Conservation (phyloP, 2,888 invertebrate species). For the Ectemnius lituratus region DNA sequence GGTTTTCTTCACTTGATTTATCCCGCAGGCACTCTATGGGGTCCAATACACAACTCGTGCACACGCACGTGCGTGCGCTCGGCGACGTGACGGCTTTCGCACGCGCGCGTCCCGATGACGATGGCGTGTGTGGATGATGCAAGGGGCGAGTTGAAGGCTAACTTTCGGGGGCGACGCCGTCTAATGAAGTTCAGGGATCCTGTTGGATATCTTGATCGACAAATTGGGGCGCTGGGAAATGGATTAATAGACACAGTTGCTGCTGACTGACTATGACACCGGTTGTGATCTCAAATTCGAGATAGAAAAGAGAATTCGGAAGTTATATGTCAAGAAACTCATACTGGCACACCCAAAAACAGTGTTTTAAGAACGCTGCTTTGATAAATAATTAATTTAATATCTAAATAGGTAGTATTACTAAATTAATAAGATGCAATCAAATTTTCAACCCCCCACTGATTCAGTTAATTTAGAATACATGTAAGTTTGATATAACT, state of each 20-base stretch:
- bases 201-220: slow-evolving; percentile 28
- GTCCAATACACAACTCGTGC: slow-evolving; percentile 29
- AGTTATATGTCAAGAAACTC: too few relatives aligned
- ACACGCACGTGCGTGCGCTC: slow-evolving; percentile 47
- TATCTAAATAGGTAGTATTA: too few relatives aligned
- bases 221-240: slow-evolving; percentile 17
- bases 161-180: slow-evolving; percentile 12
- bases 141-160: background rate
- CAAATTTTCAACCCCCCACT: too few relatives aligned
- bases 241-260: too few relatives aligned
- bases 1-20: slow-evolving; percentile 72
- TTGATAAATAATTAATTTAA: too few relatives aligned
- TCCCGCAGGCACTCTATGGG: slow-evolving; percentile 48
- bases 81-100: slow-evolving; percentile 44
- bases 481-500: too few relatives aligned
- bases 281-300: too few relatives aligned
- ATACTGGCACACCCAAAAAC: too few relatives aligned
- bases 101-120: slow-evolving; percentile 24
- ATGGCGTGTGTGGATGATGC: slow-evolving; percentile 26
- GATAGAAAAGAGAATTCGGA: background rate
- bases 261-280: too few relatives aligned
- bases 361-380: too few relatives aligned
- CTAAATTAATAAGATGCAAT: too few relatives aligned
- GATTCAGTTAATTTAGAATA: too few relatives aligned
- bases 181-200: slow-evolving; percentile 45